Conservation (phyloP, 2,113 vertebrate species). For the Macrotus californicus region DNA sequence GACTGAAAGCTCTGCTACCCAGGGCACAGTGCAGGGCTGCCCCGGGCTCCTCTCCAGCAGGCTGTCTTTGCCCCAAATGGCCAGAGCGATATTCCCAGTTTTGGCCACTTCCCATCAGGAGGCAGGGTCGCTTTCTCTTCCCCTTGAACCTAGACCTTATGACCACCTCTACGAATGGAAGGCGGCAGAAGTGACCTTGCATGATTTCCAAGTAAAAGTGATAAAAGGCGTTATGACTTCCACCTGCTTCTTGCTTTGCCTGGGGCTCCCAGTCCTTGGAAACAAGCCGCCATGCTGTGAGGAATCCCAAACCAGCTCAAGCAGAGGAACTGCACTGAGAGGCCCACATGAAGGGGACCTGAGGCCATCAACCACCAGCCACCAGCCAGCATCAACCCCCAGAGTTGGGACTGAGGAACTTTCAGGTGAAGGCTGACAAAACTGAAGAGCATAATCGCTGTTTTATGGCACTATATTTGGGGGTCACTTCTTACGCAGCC, state of each 20-base stretch:
- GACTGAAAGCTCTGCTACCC: not conserved
- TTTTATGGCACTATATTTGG: not conserved
- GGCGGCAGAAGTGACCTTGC: not conserved
- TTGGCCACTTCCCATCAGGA: not conserved
- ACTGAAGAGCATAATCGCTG: not conserved
- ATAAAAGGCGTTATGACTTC: not conserved
- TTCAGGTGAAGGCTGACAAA: not conserved
- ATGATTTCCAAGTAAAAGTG: not conserved
- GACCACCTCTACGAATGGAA: not conserved
- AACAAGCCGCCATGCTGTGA: not conserved
- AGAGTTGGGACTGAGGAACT: not conserved
- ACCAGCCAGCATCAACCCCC: not conserved
- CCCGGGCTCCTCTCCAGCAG: not conserved
- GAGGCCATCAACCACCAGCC: not conserved
- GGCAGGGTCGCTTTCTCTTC: not conserved
- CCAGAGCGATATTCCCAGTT: not conserved
- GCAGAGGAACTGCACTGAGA: not conserved
- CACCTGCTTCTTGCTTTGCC: not conserved
- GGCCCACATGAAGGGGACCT: not conserved
- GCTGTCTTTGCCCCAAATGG: not conserved
- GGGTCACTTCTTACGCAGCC: not conserved
- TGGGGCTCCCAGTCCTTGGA: not conserved
- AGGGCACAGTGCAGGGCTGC: fast-evolving
- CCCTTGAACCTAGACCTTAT: not conserved
- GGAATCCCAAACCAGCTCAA: not conserved